phyloP scores from a whole-genome alignment of 2,113 vertebrate species.

The Catharus fuscescens region DNA sequence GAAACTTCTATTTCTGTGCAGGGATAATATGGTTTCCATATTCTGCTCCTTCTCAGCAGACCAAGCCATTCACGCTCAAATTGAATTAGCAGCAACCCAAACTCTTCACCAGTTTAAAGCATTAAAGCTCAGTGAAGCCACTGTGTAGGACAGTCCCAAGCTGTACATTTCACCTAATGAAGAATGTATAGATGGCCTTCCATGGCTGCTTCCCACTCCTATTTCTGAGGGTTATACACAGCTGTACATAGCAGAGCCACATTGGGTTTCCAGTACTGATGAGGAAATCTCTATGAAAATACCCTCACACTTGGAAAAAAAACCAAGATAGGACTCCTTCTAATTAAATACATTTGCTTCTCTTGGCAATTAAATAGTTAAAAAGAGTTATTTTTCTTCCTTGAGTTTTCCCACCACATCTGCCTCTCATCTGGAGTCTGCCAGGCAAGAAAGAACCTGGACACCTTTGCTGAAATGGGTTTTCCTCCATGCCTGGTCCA shows the following conservation, averaged over 20 bases:
- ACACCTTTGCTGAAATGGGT: background rate
- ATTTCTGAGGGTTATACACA: fast-evolving
- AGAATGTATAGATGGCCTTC: fast-evolving
- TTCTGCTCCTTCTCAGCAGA: background rate
- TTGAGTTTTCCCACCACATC: background rate
- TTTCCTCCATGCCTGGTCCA: background rate
- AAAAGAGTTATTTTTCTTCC: background rate
- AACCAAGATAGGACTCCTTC: fast-evolving
- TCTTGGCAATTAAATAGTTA: background rate
- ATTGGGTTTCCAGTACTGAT: fast-evolving
- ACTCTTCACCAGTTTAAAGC: background rate
- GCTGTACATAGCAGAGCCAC: background rate
- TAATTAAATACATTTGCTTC: background rate
- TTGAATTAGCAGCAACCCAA: background rate
- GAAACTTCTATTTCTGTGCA: slow-evolving; percentile 31
- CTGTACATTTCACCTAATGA: background rate
- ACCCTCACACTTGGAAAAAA: background rate
- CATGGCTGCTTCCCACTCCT: background rate
- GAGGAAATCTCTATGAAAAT: background rate
- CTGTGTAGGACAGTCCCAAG: fast-evolving
- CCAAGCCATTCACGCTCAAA: background rate
- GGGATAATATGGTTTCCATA: background rate
- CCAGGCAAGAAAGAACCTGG: background rate
- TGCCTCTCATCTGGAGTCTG: background rate
- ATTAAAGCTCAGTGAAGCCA: background rate